Percentiles rank a stretch among this genome's conserved stretches.
phyloP scores from a whole-genome alignment of 2,888 invertebrate species.

The Polymixis lichenea region DNA sequence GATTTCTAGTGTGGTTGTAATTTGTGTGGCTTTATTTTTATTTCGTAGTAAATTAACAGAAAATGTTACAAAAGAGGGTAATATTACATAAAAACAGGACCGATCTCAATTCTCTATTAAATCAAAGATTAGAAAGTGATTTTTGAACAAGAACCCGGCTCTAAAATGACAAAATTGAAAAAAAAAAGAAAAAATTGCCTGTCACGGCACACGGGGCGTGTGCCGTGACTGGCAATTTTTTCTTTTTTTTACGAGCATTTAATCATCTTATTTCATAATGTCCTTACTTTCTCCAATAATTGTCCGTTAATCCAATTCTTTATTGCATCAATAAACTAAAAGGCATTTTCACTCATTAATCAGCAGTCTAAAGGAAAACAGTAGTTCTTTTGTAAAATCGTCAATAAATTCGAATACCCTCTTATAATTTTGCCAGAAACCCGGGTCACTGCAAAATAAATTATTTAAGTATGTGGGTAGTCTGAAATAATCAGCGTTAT shows the following conservation, averaged over 20 bases:
- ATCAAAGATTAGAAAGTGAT: not conserved
- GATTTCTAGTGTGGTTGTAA: slow-evolving; percentile 13
- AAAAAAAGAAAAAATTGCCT: no score
- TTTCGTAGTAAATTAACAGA: slow-evolving; percentile 27
- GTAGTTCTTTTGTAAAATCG: not conserved
- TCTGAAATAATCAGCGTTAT: slow-evolving; percentile 51
- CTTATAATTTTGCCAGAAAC: slow-evolving; percentile 28
- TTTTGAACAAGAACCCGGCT: not conserved
- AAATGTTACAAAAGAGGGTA: not conserved
- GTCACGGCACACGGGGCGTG: no score
- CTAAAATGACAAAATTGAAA: not conserved
- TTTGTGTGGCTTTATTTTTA: slow-evolving; percentile 17
- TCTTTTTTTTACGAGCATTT: not conserved
- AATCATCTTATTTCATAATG: no score
- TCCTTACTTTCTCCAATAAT: not conserved
- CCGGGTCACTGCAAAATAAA: slow-evolving; percentile 41
- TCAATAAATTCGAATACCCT: slow-evolving; percentile 18
- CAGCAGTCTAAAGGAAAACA: not conserved
- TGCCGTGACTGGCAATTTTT: not conserved
- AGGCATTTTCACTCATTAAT: slow-evolving; percentile 15
- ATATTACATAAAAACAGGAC: not conserved
- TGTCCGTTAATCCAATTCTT: not conserved
- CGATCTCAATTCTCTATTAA: not conserved
- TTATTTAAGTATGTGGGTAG: slow-evolving; percentile 40
- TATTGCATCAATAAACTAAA: slow-evolving; percentile 7